Percentiles rank a stretch among this genome's conserved stretches.
Conservation (phyloP, 2,113 vertebrate genomes). For the Gnathonemus echidnorhynchus region DNA sequence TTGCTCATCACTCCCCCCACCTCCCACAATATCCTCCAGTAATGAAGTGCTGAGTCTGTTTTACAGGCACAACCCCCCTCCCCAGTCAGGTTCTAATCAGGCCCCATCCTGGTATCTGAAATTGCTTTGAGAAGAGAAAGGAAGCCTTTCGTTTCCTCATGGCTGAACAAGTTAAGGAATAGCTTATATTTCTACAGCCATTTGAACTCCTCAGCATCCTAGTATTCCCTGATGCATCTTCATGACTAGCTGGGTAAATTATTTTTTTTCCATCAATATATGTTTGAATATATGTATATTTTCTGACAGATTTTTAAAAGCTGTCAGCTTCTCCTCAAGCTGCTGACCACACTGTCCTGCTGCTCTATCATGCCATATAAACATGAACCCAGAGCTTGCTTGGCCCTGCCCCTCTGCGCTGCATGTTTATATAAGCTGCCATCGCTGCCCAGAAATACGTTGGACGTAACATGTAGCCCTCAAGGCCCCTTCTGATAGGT, state of each 20-base stretch:
- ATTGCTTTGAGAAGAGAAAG: neutral
- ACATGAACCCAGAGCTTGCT: neutral
- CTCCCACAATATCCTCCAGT: neutral
- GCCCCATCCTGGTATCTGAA: neutral
- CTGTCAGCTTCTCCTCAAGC: neutral
- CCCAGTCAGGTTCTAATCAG: neutral
- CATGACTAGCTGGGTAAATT: neutral
- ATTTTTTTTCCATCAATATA: neutral
- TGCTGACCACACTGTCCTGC: neutral
- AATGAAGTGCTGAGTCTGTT: neutral
- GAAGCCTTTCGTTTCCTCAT: neutral
- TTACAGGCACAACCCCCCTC: neutral
- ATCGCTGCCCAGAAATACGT: conserved; percentile 15
- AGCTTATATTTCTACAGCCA: neutral
- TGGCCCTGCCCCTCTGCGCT: neutral
- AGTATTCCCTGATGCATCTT: neutral
- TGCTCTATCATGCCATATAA: neutral
- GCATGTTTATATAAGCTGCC: neutral
- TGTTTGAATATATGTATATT: neutral
- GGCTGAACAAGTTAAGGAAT: neutral
- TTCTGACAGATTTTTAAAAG: neutral
- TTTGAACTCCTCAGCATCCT: neutral
- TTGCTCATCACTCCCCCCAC: neutral
- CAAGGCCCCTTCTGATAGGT: conserved; percentile 4
- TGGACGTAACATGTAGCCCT: conserved; percentile 1